These are phyloP conservation scores for Podiceps cristatus DNA, from an alignment of 2,113 vertebrate species.

Conservation along the genomic window DNA sequence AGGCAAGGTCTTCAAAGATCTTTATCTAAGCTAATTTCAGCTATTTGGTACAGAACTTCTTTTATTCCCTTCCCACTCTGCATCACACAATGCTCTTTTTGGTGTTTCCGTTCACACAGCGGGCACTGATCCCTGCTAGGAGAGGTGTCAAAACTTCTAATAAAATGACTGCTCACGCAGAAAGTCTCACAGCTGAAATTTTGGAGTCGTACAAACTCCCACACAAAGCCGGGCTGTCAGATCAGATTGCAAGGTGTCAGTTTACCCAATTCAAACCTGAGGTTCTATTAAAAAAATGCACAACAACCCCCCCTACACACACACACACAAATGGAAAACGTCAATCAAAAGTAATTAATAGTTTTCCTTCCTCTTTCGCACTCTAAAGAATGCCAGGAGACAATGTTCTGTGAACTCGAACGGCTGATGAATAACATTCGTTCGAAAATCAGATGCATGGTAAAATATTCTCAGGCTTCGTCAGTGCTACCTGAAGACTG, in stretches of 20 bases:
- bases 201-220: neutral
- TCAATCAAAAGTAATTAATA: conserved; percentile 59
- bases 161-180: conserved; percentile 16
- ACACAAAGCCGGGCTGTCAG: conserved; percentile 25
- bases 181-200: conserved; percentile 29
- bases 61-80: conserved; percentile 9
- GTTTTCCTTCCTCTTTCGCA: neutral
- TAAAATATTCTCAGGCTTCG: neutral
- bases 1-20: conserved; percentile 14
- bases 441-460: neutral
- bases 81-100: conserved; percentile 10
- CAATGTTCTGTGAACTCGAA: conserved; percentile 13
- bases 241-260: conserved; percentile 41
- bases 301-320: neutral
- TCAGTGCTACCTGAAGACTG: conserved; percentile 31
- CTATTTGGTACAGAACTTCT: neutral
- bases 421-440: conserved; percentile 3
- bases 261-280: conserved; percentile 61
- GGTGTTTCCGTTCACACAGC: conserved; percentile 34
- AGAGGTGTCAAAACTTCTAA: conserved; percentile 32
- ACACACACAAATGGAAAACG: conserved; percentile 43
- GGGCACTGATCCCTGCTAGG: conserved; percentile 8
- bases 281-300: conserved; percentile 46
- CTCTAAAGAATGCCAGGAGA: conserved; percentile 20
- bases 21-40: conserved; percentile 18